Evolutionary conservation across 2,797 vertebrate genomes (phyloP), one percentile per base, ranked within the genome.

Genomic region (Falco peregrinus): DNA sequence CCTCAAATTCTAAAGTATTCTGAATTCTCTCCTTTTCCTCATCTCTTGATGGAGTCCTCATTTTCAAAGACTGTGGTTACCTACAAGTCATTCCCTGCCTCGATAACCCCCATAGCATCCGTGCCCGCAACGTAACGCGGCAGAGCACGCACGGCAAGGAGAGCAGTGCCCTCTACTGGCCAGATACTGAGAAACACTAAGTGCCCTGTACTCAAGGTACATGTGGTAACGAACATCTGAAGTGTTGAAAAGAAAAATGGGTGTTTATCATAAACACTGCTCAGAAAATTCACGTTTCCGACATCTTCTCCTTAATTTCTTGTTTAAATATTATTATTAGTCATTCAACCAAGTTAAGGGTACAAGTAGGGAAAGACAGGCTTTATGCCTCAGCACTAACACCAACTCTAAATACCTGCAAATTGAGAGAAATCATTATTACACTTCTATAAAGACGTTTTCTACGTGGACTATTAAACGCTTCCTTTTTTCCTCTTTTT

Each of bases 81-180:
- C 18, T 8, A 26, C 12, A 43, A 8, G 11, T n/a, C 37, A 9
- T 2, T 13, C 33, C 48, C 18, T 4, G 18, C 5, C 11, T 37
- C 67, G 4, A 0, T 18, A 19, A 20, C 2, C 0, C 7, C 41
- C 6, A 5, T 0, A 13, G 25, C 33, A 54, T 1, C 47, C 21
- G 11, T 5, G 47, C 35, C 18, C 22, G 33, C 53, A 37, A 26
- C 0, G 25, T 10, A 14, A 24, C 1, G 16, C 50, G 1, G 29
- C 22, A 9, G 9, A 59, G 51, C 22, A 3, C n/a, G 6, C 24
- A 13, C 0, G 8, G 41, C 7, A 31, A 63, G 51, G 1, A 17
- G 16, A 26, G 60, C 74, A 89, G 78, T 21, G 68, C 33, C 86
- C 84, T 87, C 89, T 84, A 21, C 68, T 33, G 84, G 47, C 21